Evolutionary conservation across 2,888 invertebrate genomes (phyloP), one percentile per base, ranked within the genome.

Genomic region (Eupithecia pulchellata): DNA sequence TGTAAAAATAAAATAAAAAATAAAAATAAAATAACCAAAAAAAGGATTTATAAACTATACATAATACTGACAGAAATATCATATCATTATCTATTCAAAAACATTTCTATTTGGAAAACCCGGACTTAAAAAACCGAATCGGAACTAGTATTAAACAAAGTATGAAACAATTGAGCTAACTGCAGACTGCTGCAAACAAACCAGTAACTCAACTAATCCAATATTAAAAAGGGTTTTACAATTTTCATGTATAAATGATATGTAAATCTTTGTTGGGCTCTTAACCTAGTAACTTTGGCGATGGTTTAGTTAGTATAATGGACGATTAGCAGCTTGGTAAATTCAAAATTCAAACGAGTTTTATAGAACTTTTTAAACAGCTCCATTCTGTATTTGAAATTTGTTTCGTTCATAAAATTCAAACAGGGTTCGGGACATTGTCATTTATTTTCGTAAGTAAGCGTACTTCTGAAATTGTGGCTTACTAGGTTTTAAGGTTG

Each of bases 331-430:
- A 60, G 58, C n/a, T 30, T 58, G 58, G 58, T 17, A 32, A 60
- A 60, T 60, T 65, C 64, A 3, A 65, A 68, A 71, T 68, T 64
- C 32, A 65, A 67, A 67, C 62, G n/a, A 60, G 30, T 60, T 60
- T 2, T 20, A 17, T n/a, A 32, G 3, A 58, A 32, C 58, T 58
- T 58, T 30, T 30, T 32, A 58, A 32, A 58, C 58, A 30, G 32
- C 58, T 32, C 20, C 58, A 60, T 60, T 60, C 30, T 60, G 4
- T 60, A 30, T 60, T 60, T 30, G 58, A 39, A 62, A 17, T 39
- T 62, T 25, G 36, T 60, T 60, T 32, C n/a, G 32, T 60, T 60
- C n/a, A 32, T 60, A 60, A 32, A 32, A 60, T 32, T 60, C n/a
- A 32, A 60, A 60, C 32, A 32, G 32, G 29, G 32, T 32, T 32